Evolutionary conservation across 2,888 invertebrate species (phyloP).

Genomic region (Platynereis dumerilii): DNA sequence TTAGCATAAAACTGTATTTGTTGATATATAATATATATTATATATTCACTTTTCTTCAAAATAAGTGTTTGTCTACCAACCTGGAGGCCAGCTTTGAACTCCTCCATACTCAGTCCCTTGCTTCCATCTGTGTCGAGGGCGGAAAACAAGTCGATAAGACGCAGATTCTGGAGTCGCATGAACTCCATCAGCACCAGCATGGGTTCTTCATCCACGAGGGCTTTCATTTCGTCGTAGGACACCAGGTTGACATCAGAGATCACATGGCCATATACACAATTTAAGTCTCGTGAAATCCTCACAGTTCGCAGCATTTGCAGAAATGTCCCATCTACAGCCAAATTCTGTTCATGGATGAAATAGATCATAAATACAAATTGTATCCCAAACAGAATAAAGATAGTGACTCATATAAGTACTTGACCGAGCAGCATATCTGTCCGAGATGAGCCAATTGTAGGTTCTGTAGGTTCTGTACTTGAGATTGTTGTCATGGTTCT

Average conservation of each 20-base stretch:
- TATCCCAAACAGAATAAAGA: too few relatives aligned
- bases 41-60: too few relatives aligned
- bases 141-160: constrained; percentile 21
- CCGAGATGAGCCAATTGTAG: too few relatives aligned
- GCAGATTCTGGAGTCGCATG: constrained; percentile 21
- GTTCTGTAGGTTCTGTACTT: too few relatives aligned
- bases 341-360: constrained; percentile 7
- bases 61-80: too few relatives aligned
- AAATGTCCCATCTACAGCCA: constrained; percentile 18
- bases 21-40: too few relatives aligned
- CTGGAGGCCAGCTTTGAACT: constrained; percentile 22
- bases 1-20: too few relatives aligned
- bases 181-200: constrained; percentile 28
- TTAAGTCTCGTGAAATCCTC: constrained; percentile 6
- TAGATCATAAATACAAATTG: too few relatives aligned
- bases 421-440: too few relatives aligned
- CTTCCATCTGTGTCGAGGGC: constrained; percentile 20
- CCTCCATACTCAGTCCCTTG: constrained; percentile 15
- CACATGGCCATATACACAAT: constrained; percentile 41
- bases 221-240: not conserved
- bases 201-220: constrained; percentile 37
- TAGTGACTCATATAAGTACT: too few relatives aligned
- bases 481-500: too few relatives aligned
- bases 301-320: constrained; percentile 8
- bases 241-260: constrained; percentile 1